These are phyloP conservation scores for Eumacrocentrus americanus DNA, from an alignment of 2,888 invertebrate species.

Conservation along the genomic window DNA sequence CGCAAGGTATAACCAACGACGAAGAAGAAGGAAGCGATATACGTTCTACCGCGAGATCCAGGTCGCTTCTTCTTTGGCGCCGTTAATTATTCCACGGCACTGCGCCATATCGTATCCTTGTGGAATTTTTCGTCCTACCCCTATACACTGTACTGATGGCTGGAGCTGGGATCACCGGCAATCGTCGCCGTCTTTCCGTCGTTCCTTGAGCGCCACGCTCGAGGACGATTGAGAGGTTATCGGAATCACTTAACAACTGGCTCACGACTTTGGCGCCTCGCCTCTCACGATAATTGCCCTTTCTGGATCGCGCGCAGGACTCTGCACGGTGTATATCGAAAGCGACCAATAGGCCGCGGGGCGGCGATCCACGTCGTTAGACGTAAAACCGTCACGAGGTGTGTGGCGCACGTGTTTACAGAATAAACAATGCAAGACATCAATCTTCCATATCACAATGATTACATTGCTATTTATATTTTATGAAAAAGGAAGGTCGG, in stretches of 20 bases:
- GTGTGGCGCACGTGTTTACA: no score
- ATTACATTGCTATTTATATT: no score
- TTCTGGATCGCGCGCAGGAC: constrained; percentile 47
- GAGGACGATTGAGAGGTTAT: constrained; percentile 59
- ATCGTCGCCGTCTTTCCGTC: neutral
- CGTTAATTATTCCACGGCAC: constrained; percentile 56
- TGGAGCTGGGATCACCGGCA: no score
- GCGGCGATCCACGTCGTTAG: no score
- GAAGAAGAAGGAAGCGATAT: constrained; percentile 43
- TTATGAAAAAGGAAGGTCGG: no score
- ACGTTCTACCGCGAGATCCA: constrained; percentile 44
- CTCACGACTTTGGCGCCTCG: constrained; percentile 58
- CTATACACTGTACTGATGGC: no score
- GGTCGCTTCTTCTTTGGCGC: constrained; percentile 42
- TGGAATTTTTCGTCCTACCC: no score
- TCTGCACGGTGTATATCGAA: neutral
- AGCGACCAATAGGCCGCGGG: no score
- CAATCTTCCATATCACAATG: no score
- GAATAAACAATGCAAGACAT: no score
- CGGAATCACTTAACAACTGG: constrained; percentile 57
- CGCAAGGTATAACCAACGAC: neutral
- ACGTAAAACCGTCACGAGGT: no score
- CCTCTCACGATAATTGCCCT: constrained; percentile 48
- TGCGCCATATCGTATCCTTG: constrained; percentile 25
- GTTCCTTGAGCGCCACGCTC: constrained; percentile 35